These are phyloP conservation scores for Mesembrinibis cayennensis DNA, from an alignment of 2,113 vertebrate species.

Conservation along the genomic window DNA sequence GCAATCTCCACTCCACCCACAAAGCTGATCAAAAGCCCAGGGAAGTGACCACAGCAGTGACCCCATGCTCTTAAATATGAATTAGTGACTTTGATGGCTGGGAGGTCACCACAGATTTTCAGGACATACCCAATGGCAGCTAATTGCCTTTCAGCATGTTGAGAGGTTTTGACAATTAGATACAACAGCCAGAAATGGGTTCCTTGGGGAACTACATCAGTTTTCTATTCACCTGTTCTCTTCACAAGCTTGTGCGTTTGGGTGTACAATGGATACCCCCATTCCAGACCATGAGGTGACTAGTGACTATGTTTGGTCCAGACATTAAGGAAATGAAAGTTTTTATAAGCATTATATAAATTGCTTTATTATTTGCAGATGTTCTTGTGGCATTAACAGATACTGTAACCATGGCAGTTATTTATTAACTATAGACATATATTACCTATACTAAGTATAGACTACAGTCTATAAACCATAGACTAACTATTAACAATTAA, in stretches of 20 bases:
- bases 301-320: background rate
- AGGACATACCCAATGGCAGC: background rate
- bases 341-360: background rate
- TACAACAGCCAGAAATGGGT: background rate
- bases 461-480: background rate
- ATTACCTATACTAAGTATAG: background rate
- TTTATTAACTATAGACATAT: background rate
- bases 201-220: background rate
- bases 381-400: background rate
- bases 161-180: background rate
- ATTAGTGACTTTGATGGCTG: background rate
- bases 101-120: background rate
- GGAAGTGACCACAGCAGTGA: background rate
- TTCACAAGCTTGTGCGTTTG: background rate
- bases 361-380: background rate
- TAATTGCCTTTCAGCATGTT: conserved; percentile 13
- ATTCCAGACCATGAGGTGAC: background rate
- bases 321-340: background rate
- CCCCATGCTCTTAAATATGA: background rate
- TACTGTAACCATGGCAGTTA: background rate
- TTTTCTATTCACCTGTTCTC: background rate
- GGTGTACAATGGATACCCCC: background rate
- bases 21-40: background rate
- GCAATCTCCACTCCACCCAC: background rate
- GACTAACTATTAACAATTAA: background rate